Percentiles rank a stretch among this genome's conserved stretches.
Evolutionary conservation across 2,113 vertebrate genomes (phyloP).

Genomic region (Vidua chalybeata): DNA sequence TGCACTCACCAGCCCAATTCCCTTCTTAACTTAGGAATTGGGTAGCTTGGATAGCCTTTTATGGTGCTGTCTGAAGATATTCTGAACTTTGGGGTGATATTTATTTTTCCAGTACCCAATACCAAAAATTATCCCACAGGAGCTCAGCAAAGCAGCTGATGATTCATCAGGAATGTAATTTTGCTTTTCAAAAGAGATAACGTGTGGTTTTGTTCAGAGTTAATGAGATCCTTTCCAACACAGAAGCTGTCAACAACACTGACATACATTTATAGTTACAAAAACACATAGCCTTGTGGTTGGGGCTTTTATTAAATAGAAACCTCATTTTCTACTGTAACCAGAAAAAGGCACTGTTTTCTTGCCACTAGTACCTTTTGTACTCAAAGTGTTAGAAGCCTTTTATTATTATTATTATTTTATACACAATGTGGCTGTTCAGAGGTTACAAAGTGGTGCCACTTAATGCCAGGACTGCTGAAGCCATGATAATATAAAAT

Average conservation of each 20-base stretch:
- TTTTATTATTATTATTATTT: neutral
- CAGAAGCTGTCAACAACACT: slow-evolving; percentile 47
- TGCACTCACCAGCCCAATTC: neutral
- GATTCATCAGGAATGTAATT: slow-evolving; percentile 18
- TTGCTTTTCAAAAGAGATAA: slow-evolving; percentile 10
- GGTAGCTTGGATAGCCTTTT: slow-evolving; percentile 58
- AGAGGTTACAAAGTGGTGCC: neutral
- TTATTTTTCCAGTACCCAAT: slow-evolving; percentile 13
- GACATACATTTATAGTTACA: neutral
- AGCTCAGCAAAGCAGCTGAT: neutral
- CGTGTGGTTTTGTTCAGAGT: slow-evolving; percentile 43
- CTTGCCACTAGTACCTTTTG: slow-evolving; percentile 15
- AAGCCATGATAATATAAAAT: neutral
- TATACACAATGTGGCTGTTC: neutral
- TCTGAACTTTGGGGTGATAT: slow-evolving; percentile 53
- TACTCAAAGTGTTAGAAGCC: neutral
- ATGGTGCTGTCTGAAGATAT: slow-evolving; percentile 62
- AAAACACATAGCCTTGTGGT: slow-evolving; percentile 26
- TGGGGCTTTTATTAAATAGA: slow-evolving; percentile 20
- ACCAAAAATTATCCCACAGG: slow-evolving; percentile 59
- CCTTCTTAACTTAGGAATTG: slow-evolving; percentile 42
- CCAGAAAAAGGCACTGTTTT: slow-evolving; percentile 5
- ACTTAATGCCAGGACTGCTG: neutral
- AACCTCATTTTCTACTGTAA: slow-evolving; percentile 34
- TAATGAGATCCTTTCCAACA: slow-evolving; percentile 41